A percentile compares a stretch with the other conserved stretches of the same genome.
phyloP scores from a whole-genome alignment of 2,888 invertebrate species.

The Ophion ventricosus region DNA sequence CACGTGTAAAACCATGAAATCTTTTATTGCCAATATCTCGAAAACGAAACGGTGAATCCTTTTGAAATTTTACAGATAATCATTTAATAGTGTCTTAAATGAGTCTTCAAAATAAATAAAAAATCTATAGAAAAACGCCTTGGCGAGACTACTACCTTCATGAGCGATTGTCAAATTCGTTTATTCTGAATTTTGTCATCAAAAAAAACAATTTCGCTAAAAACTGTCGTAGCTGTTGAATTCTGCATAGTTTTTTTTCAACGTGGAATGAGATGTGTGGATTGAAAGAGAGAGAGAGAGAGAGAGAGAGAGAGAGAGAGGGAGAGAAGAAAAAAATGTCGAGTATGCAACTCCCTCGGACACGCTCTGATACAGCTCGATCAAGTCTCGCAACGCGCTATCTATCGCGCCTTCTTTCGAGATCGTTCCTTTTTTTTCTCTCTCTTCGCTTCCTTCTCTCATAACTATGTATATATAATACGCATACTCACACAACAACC shows the following conservation, averaged over 20 bases:
- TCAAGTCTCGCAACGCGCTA: conserved; percentile 73
- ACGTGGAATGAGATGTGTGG: conserved; percentile 26
- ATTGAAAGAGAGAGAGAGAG: conserved; percentile 35
- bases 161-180: too few relatives aligned
- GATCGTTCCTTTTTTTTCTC: conserved; percentile 13
- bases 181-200: too few relatives aligned
- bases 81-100: too few relatives aligned
- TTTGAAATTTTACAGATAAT: too few relatives aligned
- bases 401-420: conserved; percentile 62
- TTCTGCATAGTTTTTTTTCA: conserved; percentile 3
- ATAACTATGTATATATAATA: not conserved
- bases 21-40: too few relatives aligned
- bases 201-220: not conserved
- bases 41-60: too few relatives aligned
- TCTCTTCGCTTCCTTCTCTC: conserved; percentile 44
- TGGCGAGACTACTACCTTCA: too few relatives aligned
- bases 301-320: conserved; percentile 36
- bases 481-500: conserved; percentile 1
- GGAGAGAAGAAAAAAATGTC: conserved; percentile 43
- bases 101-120: too few relatives aligned
- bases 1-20: too few relatives aligned
- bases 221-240: not conserved
- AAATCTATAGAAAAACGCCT: too few relatives aligned
- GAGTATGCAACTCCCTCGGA: conserved; percentile 76
- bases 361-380: conserved; percentile 79